These are phyloP conservation scores for Zoroaster sp. DNA, from an alignment of 53 echinoderm and acorn worm genomes.

Conservation along the genomic window DNA sequence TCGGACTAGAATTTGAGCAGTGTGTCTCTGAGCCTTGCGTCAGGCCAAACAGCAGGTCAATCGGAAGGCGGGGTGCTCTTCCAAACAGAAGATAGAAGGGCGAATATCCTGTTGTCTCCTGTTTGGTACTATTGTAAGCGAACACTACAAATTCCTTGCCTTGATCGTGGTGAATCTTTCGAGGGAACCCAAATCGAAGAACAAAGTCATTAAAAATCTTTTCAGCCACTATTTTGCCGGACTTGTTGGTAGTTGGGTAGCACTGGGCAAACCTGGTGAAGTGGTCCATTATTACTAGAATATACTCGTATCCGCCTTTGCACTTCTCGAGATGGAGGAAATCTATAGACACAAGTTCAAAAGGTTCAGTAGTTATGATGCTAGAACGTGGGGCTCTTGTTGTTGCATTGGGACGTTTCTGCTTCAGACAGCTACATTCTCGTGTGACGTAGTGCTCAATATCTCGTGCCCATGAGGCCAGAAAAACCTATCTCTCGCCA, in stretches of 20 bases:
- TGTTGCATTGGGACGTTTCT: too few species aligned
- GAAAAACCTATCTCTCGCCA: too few species aligned
- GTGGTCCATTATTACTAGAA: constrained; percentile 70
- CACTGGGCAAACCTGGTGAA: constrained; percentile 59
- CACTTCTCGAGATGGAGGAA: too few species aligned
- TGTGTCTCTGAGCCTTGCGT: too few species aligned
- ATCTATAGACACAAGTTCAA: constrained; percentile 67
- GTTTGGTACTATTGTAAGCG: constrained; percentile 7
- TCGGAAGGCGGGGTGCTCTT: too few species aligned
- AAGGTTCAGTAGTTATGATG: constrained; percentile 57
- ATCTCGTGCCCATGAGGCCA: constrained; percentile 62
- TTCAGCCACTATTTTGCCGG: too few species aligned
- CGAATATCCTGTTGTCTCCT: not conserved
- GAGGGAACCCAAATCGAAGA: constrained; percentile 35
- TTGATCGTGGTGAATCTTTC: constrained; percentile 58
- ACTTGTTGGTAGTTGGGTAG: constrained; percentile 69
- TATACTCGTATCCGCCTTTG: too few species aligned
- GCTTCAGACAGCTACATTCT: constrained; percentile 50
- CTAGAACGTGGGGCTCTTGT: too few species aligned
- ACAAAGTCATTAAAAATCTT: constrained; percentile 57
- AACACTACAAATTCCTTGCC: constrained; percentile 50
- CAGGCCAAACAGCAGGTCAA: too few species aligned
- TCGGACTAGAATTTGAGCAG: not conserved
- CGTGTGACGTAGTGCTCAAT: constrained; percentile 49
- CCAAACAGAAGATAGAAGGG: not conserved